Conservation (phyloP, 2,888 invertebrate genomes). For the Siphlonurus alternatus region DNA sequence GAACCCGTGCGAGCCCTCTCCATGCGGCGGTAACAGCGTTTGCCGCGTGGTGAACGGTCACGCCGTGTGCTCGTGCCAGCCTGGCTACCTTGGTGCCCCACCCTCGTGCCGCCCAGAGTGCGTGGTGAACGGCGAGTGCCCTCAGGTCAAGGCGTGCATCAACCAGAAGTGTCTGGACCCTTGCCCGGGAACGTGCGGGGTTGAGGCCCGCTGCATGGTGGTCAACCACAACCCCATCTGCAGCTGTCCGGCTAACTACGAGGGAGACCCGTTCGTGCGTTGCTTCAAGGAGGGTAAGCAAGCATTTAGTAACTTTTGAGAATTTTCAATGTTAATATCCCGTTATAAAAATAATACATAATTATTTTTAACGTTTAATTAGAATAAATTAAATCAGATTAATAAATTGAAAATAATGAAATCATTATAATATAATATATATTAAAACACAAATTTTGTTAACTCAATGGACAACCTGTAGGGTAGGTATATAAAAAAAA, state of each 20-base stretch:
- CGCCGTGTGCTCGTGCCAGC: slow-evolving; percentile 43
- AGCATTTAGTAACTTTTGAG: slow-evolving; percentile 6
- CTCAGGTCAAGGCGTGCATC: slow-evolving; percentile 40
- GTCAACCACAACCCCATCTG: slow-evolving; percentile 45
- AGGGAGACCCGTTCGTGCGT: slow-evolving; percentile 41
- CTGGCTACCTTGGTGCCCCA: slow-evolving; percentile 38
- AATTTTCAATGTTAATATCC: neutral
- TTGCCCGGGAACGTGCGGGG: slow-evolving; percentile 40
- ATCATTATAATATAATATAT: too few species aligned
- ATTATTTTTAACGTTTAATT: too few species aligned
- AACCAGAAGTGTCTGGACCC: slow-evolving; percentile 44
- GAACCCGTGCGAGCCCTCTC: slow-evolving; percentile 40
- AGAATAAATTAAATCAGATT: too few species aligned
- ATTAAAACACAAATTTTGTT: too few species aligned
- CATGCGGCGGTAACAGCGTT: slow-evolving; percentile 41
- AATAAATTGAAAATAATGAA: too few species aligned
- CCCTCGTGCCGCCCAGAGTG: slow-evolving; percentile 43
- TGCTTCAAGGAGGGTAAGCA: slow-evolving; percentile 31
- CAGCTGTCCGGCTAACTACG: slow-evolving; percentile 37
- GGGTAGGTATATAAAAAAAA: too few species aligned
- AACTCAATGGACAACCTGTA: too few species aligned
- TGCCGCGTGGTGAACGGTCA: slow-evolving; percentile 34
- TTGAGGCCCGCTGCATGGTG: slow-evolving; percentile 38
- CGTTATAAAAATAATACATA: too few species aligned
- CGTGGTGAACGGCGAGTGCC: slow-evolving; percentile 39